Evolutionary conservation across 2,113 vertebrate species (phyloP), one percentile per base, ranked within the genome.

Genomic region (Sylvia atricapilla): DNA sequence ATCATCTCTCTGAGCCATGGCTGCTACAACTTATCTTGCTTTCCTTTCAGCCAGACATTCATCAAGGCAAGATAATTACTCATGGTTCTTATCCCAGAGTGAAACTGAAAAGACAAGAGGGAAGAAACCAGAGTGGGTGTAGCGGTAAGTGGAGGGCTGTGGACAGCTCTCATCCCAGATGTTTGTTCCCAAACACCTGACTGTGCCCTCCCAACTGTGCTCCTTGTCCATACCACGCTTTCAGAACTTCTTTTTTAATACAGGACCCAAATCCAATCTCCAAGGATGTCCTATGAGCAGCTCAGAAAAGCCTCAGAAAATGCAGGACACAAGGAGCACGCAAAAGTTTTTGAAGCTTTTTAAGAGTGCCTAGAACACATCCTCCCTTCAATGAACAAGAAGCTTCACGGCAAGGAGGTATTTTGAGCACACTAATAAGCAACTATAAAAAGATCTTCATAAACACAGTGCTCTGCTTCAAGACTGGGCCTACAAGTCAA

Each of bases 401-500:
- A 89, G 49, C 87, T 87, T 78, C 87, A 79, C 25, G 67, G 72
- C 47, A 92, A 80, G 56, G 27, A 93, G 44, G 88, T 88, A 74
- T 86, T 93, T 68, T 64, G 41, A 90, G 92, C 79, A 56, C 66
- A 49, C 76, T 93, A 95, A 96, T 86, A 94, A 92, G 67, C 68
- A 70, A 68, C 78, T 88, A 80, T 59, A 90, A 88, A 93, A 90
- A 90, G 87, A 55, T 74, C 19, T 77, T 59, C 22, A 49, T 67
- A 77, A 83, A 77, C 53, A n/a, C 35, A 56, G 25, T 1, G 2
- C 31, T 82, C 49, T 78, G 55, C 67, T 94, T 86, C 64, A 59
- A 90, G 55, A 50, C 85, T 74, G 33, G 44, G 64, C 60, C 52
- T 94, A 25, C 37, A 86, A 74, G 76, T 64, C 72, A 74, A 88